Base-by-base conservation (phyloP, 2,888 invertebrate species). In the Cerastis leucographa region DNA sequence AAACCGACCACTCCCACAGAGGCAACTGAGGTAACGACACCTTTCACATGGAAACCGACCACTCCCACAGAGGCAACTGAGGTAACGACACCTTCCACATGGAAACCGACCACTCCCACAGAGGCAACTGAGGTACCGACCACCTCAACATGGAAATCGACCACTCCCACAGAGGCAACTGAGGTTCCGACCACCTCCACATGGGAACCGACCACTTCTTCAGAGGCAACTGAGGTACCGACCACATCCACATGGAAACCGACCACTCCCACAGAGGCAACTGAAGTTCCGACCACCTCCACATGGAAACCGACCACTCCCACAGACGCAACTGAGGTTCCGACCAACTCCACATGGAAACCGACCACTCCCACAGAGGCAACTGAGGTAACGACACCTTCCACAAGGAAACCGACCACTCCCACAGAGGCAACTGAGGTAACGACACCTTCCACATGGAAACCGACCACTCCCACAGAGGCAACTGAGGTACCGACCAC, bases 401-500 rank as follows among this genome's bases (percentile, higher is more conserved):
- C 46, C 19, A 19, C 49, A 19, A 6, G 19, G 49, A 19, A 49
- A 5, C 5, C 19, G 14, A 49, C 17, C 19, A 19, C 49, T 0
- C 0, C 49, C 17, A 49, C 49, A 19, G 49, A 49, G 19, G 49
- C 46, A 46, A 42, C 9, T 42, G 46, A 46, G 17, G 4, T 17
- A 7, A 3, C 19, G 19, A 7, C 49, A 3, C 7, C 1, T 22
- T 7, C 22, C 22, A 19, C 49, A 7, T 7, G 7, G 49, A 19
- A 22, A 19, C 8, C 22, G 2, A 22, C 19, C 7, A 19, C 49
- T 49, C 7, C 49, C 19, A 49, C 49, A 49, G 35, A 35, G 35
- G 35, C n/a, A n/a, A n/a, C n/a, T n/a, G 49, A 19, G 49, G 49
- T 0, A 7, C 0, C 0, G 17, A 19, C 49, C 2, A 17, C 0